phyloP scores from a whole-genome alignment of 1,140 invertebrate species.

The Marisa cornuarietis region DNA sequence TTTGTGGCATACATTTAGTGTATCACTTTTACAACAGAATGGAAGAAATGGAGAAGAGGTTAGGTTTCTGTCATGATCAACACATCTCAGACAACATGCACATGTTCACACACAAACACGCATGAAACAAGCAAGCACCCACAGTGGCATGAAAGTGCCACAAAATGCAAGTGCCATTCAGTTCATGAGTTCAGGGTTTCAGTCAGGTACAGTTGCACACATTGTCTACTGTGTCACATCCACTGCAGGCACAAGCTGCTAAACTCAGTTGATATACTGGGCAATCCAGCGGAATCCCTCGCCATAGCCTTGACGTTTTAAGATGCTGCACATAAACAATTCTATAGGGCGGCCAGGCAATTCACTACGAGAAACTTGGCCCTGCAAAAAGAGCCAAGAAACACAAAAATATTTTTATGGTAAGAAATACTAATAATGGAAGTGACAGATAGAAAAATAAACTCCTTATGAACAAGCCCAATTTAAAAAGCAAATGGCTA shows the following conservation, averaged over 20 bases:
- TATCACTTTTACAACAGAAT: neutral
- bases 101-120: neutral
- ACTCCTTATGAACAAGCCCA: too few relatives aligned
- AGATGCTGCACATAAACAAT: constrained; percentile 99
- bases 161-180: too few relatives aligned
- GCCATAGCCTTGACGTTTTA: constrained; percentile 99
- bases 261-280: constrained; percentile 62
- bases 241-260: neutral
- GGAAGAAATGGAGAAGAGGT: neutral
- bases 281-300: constrained; percentile 99
- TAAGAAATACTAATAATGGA: too few relatives aligned
- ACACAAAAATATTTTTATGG: neutral
- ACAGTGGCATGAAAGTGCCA: neutral
- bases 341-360: constrained; percentile 94
- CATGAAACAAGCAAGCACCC: constrained; percentile 2
- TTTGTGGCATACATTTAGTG: neutral
- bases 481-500: too few relatives aligned
- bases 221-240: neutral
- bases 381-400: constrained; percentile 72
- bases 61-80: neutral
- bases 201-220: neutral
- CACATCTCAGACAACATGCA: neutral
- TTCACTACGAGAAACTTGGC: constrained; percentile 87
- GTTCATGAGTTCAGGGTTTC: too few relatives aligned
- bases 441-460: too few relatives aligned